Percentiles rank a stretch among this genome's conserved stretches.
Evolutionary conservation across 2,888 invertebrate genomes (phyloP).

Genomic region (Trilocha varians): DNA sequence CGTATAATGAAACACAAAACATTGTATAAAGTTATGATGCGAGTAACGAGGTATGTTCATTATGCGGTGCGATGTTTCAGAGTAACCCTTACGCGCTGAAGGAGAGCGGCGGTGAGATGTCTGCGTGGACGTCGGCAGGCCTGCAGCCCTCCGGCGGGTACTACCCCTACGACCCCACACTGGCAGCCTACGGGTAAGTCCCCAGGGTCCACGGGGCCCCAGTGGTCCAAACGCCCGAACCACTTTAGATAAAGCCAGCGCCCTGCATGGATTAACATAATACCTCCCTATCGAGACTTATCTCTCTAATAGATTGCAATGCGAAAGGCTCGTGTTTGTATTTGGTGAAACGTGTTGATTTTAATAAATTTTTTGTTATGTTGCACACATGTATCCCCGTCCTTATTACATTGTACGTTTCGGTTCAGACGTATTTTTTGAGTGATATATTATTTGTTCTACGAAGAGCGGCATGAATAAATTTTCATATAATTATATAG

Average conservation of each 20-base stretch:
- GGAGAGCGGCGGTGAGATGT: conserved; percentile 89
- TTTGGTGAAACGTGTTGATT: conserved; percentile 55
- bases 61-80: conserved; percentile 74
- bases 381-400: conserved; percentile 47
- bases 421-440: conserved; percentile 1
- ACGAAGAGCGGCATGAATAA: conserved; percentile 1
- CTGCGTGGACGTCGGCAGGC: conserved; percentile 92
- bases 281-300: conserved; percentile 59
- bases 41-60: conserved; percentile 26
- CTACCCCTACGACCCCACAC: conserved; percentile 94
- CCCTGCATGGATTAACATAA: conserved; percentile 60
- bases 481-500: conserved; percentile 5
- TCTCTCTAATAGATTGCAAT: conserved; percentile 67
- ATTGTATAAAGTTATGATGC: conserved; percentile 5
- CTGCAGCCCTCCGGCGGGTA: conserved; percentile 92
- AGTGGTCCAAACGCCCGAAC: conserved; percentile 43
- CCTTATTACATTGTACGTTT: conserved; percentile 2
- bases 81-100: conserved; percentile 93
- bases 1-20: too few relatives aligned
- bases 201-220: conserved; percentile 44
- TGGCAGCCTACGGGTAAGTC: conserved; percentile 94
- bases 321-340: conserved; percentile 66
- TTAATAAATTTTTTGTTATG: conserved; percentile 50
- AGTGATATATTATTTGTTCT: conserved; percentile 13
- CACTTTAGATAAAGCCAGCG: conserved; percentile 67